Base-by-base conservation (phyloP, 2,797 vertebrate genomes). In the Trematomus bernacchii region DNA sequence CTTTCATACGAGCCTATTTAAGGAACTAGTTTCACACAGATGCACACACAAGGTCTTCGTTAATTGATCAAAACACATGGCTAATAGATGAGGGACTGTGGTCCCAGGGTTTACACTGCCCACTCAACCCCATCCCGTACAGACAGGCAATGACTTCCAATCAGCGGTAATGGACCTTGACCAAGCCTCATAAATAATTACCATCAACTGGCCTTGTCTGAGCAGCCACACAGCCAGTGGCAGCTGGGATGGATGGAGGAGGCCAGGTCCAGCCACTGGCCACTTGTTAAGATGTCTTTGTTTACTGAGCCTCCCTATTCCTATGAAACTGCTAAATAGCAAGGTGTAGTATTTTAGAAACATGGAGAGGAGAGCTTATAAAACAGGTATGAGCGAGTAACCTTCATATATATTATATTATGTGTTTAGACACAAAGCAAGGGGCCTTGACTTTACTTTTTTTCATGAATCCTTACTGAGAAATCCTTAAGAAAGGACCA, bases 141-240 rank as follows among this genome's bases (percentile, higher is more conserved):
- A 91, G 76, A 87, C 77, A 77, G 70, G 71, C 90, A 85, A 89
- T 82, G 88, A 89, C 91, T 94, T 93, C 91, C 92, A 93, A 94
- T 94, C 91, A 93, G 82, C 71, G 79, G 85, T 94, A 94, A 95
- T 94, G 91, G 92, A 92, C 91, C 86, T 90, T 92, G 92, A 93
- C 89, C 87, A 92, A 88, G 88, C 54, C 76, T 93, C 92, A 94
- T 95, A 93, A 94, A 94, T 95, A 94, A 95, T 94, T 95, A 92
- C 89, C 80, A 86, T 79, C 91, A 91, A 88, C 85, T 87, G 91
- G 88, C 89, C 90, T 91, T 90, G 91, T 89, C 89, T 89, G 85
- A 89, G 62, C 74, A 82, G 79, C 80, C 53, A 74, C 77, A 69
- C 66, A 90, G 83, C 75, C 79, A 76, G 81, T 77, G 83, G 71